These are phyloP conservation scores for Ianthella basta DNA, from an alignment of 37 sponge, comb jelly and placozoan species.

Conservation along the genomic window DNA sequence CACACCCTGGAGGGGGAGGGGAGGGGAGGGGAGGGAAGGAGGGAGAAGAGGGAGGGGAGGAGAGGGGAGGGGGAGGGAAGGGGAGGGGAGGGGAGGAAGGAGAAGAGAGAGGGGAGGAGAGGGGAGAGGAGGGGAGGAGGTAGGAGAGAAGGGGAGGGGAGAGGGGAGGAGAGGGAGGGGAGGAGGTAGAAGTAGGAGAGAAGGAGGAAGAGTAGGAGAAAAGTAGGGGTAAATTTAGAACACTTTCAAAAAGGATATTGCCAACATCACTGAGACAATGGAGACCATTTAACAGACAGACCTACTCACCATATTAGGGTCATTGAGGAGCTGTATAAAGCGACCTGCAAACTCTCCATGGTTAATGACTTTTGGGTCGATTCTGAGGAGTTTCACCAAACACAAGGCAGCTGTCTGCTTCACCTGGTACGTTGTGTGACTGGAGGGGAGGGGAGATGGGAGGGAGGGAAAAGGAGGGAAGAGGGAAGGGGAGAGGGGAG, in stretches of 20 bases:
- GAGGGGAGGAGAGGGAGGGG: too few species aligned
- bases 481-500: not conserved
- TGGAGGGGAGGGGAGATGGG: conserved; percentile 6
- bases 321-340: conserved; percentile 83
- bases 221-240: too few species aligned
- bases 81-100: not conserved
- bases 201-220: too few species aligned
- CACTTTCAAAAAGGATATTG: too few species aligned
- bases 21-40: not conserved
- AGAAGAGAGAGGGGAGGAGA: not conserved
- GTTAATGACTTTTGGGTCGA: conserved; percentile 62
- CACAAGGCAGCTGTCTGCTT: conserved; percentile 94
- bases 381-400: conserved; percentile 74
- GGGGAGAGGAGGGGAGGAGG: too few species aligned
- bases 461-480: not conserved
- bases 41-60: too few species aligned
- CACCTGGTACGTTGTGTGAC: conserved; percentile 70
- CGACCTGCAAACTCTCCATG: conserved; percentile 62
- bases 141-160: too few species aligned
- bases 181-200: too few species aligned
- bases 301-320: conserved; percentile 81
- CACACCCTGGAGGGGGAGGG: conserved; percentile 66
- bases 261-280: too few species aligned
- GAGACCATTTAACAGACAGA: too few species aligned
- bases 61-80: conserved; percentile 19